These are phyloP conservation scores for Petrocephalus zakoni DNA, from an alignment of 2,113 vertebrate genomes.

Conservation along the genomic window DNA sequence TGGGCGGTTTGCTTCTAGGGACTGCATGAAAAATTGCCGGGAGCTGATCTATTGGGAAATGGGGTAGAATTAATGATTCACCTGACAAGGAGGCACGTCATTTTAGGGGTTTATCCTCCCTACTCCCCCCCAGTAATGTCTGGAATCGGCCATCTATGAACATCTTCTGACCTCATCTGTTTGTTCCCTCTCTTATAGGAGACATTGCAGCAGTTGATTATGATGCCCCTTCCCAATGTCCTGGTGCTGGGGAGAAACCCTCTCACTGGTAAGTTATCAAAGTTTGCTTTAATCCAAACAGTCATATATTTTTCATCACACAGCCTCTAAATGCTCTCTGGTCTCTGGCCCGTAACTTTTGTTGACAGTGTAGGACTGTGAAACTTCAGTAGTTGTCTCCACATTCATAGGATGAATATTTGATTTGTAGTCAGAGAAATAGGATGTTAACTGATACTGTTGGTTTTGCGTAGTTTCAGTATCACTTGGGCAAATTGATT, in stretches of 20 bases:
- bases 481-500: neutral
- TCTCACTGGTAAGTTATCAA: constrained; percentile 73
- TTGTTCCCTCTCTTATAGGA: constrained; percentile 66
- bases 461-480: neutral
- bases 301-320: neutral
- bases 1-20: neutral
- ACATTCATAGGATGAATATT: neutral
- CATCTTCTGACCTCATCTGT: neutral
- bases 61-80: neutral
- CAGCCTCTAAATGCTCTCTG: neutral
- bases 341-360: neutral
- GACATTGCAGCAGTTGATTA: constrained; percentile 88
- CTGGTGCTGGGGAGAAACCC: constrained; percentile 87
- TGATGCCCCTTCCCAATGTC: constrained; percentile 95
- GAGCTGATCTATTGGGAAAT: neutral
- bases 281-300: neutral
- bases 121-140: neutral
- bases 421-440: neutral
- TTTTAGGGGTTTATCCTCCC: neutral
- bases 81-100: neutral
- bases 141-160: neutral
- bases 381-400: neutral
- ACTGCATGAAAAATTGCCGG: neutral
- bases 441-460: neutral
- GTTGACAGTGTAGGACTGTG: neutral